phyloP scores from a whole-genome alignment of 2,797 vertebrate species.

The Caiman crocodilus region DNA sequence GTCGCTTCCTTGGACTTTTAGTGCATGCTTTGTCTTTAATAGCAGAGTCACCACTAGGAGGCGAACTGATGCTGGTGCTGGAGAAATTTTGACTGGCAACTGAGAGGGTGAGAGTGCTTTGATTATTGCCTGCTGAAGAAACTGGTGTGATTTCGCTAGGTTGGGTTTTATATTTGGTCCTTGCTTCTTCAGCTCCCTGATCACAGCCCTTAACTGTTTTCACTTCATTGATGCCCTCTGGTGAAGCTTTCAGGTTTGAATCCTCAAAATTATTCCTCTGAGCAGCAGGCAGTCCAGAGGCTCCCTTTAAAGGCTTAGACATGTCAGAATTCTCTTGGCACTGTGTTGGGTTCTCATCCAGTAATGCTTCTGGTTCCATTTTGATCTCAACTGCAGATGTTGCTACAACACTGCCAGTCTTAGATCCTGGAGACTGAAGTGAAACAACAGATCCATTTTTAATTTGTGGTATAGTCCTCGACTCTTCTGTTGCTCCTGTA shows the following conservation, averaged over 20 bases:
- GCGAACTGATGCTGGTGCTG: conserved; percentile 81
- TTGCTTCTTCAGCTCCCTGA: conserved; percentile 80
- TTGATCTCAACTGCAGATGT: conserved; percentile 87
- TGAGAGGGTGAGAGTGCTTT: conserved; percentile 82
- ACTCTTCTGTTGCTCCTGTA: conserved; percentile 81
- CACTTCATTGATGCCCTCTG: conserved; percentile 84
- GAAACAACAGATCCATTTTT: conserved; percentile 88
- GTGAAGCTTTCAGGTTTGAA: conserved; percentile 84
- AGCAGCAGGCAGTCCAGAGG: conserved; percentile 60
- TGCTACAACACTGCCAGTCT: conserved; percentile 68
- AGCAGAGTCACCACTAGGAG: conserved; percentile 78
- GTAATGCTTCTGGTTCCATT: conserved; percentile 89
- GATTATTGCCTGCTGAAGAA: conserved; percentile 85
- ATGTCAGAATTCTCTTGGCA: conserved; percentile 78
- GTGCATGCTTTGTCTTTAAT: conserved; percentile 86
- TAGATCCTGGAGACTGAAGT: conserved; percentile 85
- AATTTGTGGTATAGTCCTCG: conserved; percentile 81
- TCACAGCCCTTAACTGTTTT: conserved; percentile 83
- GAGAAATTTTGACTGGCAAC: conserved; percentile 81
- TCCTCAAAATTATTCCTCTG: conserved; percentile 81
- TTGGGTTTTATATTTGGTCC: conserved; percentile 83
- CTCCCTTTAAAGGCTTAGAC: conserved; percentile 73
- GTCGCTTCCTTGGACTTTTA: conserved; percentile 92
- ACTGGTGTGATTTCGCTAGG: conserved; percentile 78
- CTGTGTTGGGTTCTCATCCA: conserved; percentile 84